Base-by-base conservation (phyloP, 1,140 invertebrate genomes). In the Himalopsyche phryganea region DNA sequence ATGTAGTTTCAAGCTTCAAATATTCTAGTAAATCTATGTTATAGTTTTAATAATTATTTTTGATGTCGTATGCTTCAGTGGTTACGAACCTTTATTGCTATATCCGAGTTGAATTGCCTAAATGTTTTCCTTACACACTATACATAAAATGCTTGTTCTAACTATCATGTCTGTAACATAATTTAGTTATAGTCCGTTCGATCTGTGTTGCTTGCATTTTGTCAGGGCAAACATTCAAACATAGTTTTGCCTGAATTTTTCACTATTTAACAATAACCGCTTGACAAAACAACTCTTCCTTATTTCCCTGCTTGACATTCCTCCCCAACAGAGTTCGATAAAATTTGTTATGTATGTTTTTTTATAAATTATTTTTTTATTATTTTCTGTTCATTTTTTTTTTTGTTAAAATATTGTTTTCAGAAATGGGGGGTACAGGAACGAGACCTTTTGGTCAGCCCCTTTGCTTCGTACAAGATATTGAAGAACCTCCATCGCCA, bases 381-480 rank as follows among this genome's bases (percentile, higher is more conserved):
- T 62, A 61, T 65, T 67, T 63, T 70, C 69, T 68, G 55, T 65
- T 71, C 68, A 71, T 71, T 74, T 72, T 68, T n/a, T 73, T 72
- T 74, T 59, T 71, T 69, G 73, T 74, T 70, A 68, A 75, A 68
- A 66, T 73, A 65, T 74, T 76, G 13, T 38, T 63, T 78, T 40
- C 76, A 79, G 75, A 81, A 67, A 74, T 80, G 67, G 80, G 82
- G 67, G 74, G 75, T 69, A 83, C 83, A 47, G 83, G 82, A 61
- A 85, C 82, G 61, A 81, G 87, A 71, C 85, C 86, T 33, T 89
- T 89, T 69, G 87, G 87, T 66, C 85, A 88, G 67, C 87, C 87
- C 28, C 71, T 89, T 69, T 81, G 85, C 74, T 77, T 89, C 68
- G 69, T 76, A 58, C 75, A 76, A 63, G 81, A 82, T 67, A 80